Base-by-base conservation (phyloP, 2,113 vertebrate species). In the Rhabdornis inornatus region DNA sequence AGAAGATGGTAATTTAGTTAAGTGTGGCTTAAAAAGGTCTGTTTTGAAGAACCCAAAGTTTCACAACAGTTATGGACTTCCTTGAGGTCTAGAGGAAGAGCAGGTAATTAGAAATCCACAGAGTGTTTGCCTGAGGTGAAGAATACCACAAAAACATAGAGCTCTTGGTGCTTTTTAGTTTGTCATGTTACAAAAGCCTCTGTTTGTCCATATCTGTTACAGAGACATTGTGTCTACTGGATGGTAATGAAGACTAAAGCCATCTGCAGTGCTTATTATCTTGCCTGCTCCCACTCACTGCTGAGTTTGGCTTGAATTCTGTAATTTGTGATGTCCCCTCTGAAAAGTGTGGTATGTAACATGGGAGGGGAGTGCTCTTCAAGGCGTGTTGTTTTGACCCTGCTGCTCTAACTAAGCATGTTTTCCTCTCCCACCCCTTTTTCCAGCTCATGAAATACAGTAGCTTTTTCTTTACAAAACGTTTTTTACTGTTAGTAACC, bases 31-130 rank as follows among this genome's bases (percentile, higher is more conserved):
- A 15, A 72, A 93, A 90, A 61, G 7, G 15, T 37, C 45, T 89
- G 40, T 80, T 80, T 60, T 92, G 81, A 87, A 87, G 86, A 95
- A 86, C 31, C 8, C 20, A 11, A 61, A n/a, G 27, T 96, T 94
- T 96, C 72, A 16, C 64, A 88, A 83, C 20, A 83, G 79, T 74
- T 85, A 74, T 1, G 30, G 47, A 50, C 24, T 47, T 92, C 85
- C 91, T 69, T 93, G 90, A 95, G 74, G 88, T 83, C 82, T 89
- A 60, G 65, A 82, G 74, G 69, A 93, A 87, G 74, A 93, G 31
- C 80, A 89, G 89, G 79, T 88, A 91, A 91, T 93, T 85, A 94
- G 76, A 93, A 95, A 88, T 92, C 63, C 55, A 39, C 7, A 1
- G 53, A 61, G 55, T 59, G n/a, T 77, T 92, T 83, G 88, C 76